A percentile compares a stretch with the other conserved stretches of the same genome.
These are phyloP conservation scores for Microtus richardsoni DNA, from an alignment of 2,113 vertebrate species.

Conservation along the genomic window DNA sequence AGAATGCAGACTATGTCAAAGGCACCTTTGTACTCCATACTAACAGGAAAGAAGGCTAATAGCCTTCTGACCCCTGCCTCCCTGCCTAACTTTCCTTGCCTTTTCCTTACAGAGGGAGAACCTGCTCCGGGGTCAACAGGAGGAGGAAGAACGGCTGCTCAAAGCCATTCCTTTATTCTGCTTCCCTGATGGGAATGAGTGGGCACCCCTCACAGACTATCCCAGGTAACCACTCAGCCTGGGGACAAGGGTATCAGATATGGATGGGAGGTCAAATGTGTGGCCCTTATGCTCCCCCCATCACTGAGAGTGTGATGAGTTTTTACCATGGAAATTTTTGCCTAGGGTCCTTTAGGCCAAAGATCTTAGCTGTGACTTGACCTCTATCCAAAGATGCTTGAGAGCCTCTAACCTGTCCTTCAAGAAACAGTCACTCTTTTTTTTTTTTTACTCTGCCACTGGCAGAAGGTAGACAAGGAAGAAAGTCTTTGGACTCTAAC, in stretches of 20 bases:
- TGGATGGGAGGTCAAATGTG: not conserved
- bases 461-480: not conserved
- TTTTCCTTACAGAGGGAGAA: constrained; percentile 89
- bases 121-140: constrained; percentile 92
- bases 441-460: not conserved
- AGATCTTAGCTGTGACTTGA: not conserved
- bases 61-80: not conserved
- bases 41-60: not conserved
- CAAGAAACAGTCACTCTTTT: not conserved
- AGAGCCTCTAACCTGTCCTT: not conserved
- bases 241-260: no score
- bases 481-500: not conserved
- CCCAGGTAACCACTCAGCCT: constrained; percentile 87
- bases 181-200: constrained; percentile 95
- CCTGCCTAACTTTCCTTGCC: not conserved
- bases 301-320: not conserved
- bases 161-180: constrained; percentile 96
- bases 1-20: not conserved
- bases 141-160: constrained; percentile 94
- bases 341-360: not conserved
- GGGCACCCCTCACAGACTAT: constrained; percentile 92
- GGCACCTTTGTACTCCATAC: not conserved
- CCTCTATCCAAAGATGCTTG: not conserved
- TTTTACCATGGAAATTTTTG: not conserved
- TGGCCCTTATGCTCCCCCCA: no score